phyloP scores from a whole-genome alignment of 2,113 vertebrate species.

The Morphnarchus princeps region DNA sequence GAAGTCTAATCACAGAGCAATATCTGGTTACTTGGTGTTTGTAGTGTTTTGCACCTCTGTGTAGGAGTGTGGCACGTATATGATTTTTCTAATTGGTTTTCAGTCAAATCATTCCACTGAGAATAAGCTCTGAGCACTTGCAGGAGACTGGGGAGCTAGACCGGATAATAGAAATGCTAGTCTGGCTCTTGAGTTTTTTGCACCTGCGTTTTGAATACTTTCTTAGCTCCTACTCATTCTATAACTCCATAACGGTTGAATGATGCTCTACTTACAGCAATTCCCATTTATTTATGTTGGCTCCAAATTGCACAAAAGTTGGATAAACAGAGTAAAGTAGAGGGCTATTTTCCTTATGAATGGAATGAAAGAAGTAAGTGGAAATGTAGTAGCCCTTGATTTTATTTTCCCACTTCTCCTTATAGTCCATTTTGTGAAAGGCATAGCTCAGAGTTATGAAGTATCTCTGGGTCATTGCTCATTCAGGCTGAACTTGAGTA shows the following conservation, averaged over 20 bases:
- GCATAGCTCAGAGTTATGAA: background rate
- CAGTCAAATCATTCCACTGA: constrained; percentile 37
- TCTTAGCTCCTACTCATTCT: background rate
- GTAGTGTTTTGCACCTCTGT: background rate
- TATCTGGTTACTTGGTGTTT: background rate
- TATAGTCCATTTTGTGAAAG: background rate
- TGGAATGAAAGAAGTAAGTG: background rate
- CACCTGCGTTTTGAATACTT: constrained; percentile 27
- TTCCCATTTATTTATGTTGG: constrained; percentile 13
- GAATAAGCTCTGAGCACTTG: background rate
- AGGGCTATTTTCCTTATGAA: constrained; percentile 1
- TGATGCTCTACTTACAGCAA: background rate
- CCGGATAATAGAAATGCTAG: background rate
- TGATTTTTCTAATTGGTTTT: constrained; percentile 58
- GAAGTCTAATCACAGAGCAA: background rate
- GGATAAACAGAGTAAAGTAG: background rate
- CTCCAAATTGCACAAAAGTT: background rate
- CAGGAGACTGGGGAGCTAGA: background rate
- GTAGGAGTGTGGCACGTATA: background rate
- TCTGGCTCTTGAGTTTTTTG: background rate
- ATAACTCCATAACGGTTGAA: background rate
- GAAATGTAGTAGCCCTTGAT: background rate
- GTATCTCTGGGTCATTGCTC: background rate
- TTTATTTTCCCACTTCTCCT: constrained; percentile 6
- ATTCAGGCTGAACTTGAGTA: background rate